Conservation (phyloP, 53 echinoderm and acorn worm genomes). For the Arbacia lixula region DNA sequence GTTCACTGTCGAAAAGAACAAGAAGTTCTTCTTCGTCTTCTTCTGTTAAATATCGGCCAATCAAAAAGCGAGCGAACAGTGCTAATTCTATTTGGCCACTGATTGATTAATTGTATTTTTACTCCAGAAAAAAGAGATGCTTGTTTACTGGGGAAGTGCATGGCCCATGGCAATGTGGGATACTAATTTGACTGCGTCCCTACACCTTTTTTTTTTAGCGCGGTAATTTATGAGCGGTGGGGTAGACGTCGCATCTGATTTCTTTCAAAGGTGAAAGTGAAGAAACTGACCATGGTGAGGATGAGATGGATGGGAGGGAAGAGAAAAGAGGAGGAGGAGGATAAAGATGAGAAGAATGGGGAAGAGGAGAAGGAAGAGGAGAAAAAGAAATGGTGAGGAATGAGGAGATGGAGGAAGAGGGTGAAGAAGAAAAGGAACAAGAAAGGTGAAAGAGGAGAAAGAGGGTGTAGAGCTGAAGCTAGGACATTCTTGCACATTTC, state of each 20-base stretch:
- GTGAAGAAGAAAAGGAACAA: neutral
- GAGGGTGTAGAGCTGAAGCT: neutral
- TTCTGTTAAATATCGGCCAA: too few species aligned
- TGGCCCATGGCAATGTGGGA: neutral
- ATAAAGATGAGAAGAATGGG: neutral
- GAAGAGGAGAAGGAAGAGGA: neutral
- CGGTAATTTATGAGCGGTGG: neutral
- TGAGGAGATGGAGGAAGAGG: neutral
- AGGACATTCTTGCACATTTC: neutral
- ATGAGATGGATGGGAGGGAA: neutral
- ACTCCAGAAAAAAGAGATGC: slow-evolving; percentile 8
- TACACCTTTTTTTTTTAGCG: neutral
- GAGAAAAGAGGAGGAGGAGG: neutral
- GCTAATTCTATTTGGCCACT: slow-evolving; percentile 17
- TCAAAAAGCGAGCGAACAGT: slow-evolving; percentile 20
- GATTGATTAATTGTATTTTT: slow-evolving; percentile 42
- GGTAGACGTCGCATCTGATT: neutral
- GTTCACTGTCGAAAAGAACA: too few species aligned
- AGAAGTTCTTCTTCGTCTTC: slow-evolving; percentile 14
- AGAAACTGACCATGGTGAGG: neutral
- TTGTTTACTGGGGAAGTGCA: slow-evolving; percentile 7
- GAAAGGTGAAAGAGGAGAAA: neutral
- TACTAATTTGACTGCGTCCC: slow-evolving; percentile 16
- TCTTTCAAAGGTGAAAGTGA: neutral
- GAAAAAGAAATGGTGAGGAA: neutral